phyloP scores from a whole-genome alignment of 1,140 invertebrate species.

The Trigoniulus corallinus region DNA sequence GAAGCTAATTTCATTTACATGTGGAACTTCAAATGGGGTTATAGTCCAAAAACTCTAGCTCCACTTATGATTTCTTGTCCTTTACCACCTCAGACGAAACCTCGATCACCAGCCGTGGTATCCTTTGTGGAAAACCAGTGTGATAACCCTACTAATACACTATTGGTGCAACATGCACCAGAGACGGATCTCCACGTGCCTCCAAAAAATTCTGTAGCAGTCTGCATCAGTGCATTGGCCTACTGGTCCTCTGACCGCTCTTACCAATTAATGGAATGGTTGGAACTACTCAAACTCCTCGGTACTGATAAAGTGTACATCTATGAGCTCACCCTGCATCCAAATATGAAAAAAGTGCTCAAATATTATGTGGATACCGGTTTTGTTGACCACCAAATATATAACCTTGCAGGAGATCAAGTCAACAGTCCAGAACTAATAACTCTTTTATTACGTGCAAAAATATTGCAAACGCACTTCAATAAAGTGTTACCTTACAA shows the following conservation, averaged over 20 bases:
- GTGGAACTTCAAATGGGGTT: too few relatives aligned
- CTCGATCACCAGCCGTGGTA: too few relatives aligned
- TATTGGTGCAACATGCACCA: too few relatives aligned
- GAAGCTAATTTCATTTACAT: too few relatives aligned
- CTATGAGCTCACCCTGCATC: constrained; percentile 77
- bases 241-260: constrained; percentile 71
- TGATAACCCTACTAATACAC: too few relatives aligned
- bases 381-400: constrained; percentile 60
- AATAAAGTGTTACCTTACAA: constrained; percentile 94
- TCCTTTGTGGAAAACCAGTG: too few relatives aligned
- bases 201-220: too few relatives aligned
- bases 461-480: constrained; percentile 63
- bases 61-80: too few relatives aligned
- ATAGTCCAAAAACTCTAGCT: too few relatives aligned
- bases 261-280: constrained; percentile 83
- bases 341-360: constrained; percentile 76
- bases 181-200: too few relatives aligned
- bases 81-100: too few relatives aligned
- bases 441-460: constrained; percentile 75
- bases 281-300: constrained; percentile 65
- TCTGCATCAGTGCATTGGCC: constrained; percentile 86
- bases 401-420: constrained; percentile 77
- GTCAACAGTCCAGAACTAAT: constrained; percentile 77
- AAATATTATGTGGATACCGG: constrained; percentile 57
- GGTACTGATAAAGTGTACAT: constrained; percentile 87